These are phyloP conservation scores for Paedocypris sp. DNA, from an alignment of 2,113 vertebrate genomes.

Conservation along the genomic window DNA sequence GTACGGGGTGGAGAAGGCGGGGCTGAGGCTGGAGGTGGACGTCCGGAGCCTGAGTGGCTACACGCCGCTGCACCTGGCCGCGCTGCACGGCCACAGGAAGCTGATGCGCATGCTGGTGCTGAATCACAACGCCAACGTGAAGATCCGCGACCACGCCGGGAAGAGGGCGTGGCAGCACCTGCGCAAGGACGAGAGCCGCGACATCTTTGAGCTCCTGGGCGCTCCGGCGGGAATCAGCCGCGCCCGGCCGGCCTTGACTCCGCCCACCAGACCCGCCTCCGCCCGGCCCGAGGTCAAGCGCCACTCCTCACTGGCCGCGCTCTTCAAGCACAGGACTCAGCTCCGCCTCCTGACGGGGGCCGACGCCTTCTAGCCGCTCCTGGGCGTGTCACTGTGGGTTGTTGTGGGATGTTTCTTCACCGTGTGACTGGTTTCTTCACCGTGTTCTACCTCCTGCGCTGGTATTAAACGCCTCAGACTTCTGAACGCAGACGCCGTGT, in stretches of 20 bases:
- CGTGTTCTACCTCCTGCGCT: no score
- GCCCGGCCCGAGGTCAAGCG: slow-evolving; percentile 45
- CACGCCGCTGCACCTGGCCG: slow-evolving; percentile 82
- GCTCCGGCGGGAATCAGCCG: slow-evolving; percentile 46
- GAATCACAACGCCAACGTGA: slow-evolving; percentile 66
- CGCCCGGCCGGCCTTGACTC: background rate
- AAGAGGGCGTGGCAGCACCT: slow-evolving; percentile 86
- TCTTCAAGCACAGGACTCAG: slow-evolving; percentile 57
- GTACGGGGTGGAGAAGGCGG: slow-evolving; percentile 50
- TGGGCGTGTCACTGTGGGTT: background rate
- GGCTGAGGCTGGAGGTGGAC: slow-evolving; percentile 67
- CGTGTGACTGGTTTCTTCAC: background rate
- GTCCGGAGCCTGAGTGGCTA: slow-evolving; percentile 71
- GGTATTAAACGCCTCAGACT: no score
- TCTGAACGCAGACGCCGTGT: no score
- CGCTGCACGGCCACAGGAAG: slow-evolving; percentile 73
- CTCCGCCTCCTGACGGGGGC: slow-evolving; percentile 26
- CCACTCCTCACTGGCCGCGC: slow-evolving; percentile 50
- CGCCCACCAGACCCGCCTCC: background rate
- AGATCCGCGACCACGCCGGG: slow-evolving; percentile 70
- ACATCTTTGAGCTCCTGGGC: slow-evolving; percentile 71
- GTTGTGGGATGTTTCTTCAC: slow-evolving; percentile 1
- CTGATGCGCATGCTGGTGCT: slow-evolving; percentile 75
- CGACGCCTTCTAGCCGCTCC: slow-evolving; percentile 11
- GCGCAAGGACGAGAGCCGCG: slow-evolving; percentile 40